Percentiles rank a stretch among this genome's conserved stretches.
Evolutionary conservation across 1,140 invertebrate species (phyloP).

Genomic region (Cataglyphis hispanica): DNA sequence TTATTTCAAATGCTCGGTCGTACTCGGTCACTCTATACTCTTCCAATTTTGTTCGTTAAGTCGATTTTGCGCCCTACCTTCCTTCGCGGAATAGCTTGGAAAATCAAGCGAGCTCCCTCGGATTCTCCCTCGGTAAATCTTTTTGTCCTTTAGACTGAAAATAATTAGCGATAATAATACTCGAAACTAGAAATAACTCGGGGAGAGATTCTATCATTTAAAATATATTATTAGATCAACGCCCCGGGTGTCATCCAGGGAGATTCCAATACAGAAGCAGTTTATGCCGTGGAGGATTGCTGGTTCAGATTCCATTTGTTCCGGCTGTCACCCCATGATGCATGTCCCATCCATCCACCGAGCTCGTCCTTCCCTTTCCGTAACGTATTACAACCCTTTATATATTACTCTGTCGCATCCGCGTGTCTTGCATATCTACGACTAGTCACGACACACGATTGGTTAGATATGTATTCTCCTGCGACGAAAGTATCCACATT

Average conservation of each 20-base stretch:
- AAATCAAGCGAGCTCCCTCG: background rate
- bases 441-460: slow-evolving; percentile 31
- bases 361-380: slow-evolving; percentile 76
- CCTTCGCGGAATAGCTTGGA: slow-evolving; percentile 24
- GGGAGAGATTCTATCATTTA: slow-evolving; percentile 70
- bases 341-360: slow-evolving; percentile 83
- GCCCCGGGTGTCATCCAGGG: slow-evolving; percentile 75
- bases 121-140: background rate
- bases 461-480: background rate
- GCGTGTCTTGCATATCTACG: slow-evolving; percentile 27
- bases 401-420: slow-evolving; percentile 69
- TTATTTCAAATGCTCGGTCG: slow-evolving; percentile 39
- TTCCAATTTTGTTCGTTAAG: slow-evolving; percentile 46
- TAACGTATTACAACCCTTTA: slow-evolving; percentile 80
- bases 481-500: slow-evolving; percentile 33
- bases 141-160: background rate
- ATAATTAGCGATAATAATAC: background rate
- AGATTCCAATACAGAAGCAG: slow-evolving; percentile 84
- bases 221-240: slow-evolving; percentile 82
- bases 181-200: background rate
- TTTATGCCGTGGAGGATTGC: slow-evolving; percentile 84
- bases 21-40: background rate
- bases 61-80: slow-evolving; percentile 28
- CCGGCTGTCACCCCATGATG: slow-evolving; percentile 85
- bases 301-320: slow-evolving; percentile 87